Evolutionary conservation across 2,888 invertebrate species (phyloP).

Genomic region (Idaea straminata): DNA sequence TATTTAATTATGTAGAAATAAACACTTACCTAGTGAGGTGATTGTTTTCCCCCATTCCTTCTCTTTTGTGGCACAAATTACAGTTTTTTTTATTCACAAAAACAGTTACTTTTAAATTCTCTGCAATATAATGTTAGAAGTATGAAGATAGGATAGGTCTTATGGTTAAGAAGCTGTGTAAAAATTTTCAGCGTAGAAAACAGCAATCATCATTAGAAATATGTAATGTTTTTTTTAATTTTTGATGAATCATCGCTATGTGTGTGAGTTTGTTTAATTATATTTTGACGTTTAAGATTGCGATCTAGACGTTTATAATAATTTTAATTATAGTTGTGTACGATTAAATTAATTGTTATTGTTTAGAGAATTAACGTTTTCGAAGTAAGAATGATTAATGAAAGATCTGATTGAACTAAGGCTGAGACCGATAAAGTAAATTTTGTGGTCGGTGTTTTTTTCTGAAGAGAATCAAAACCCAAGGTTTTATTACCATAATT

Average conservation of each 20-base stretch:
- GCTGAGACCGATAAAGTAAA: background rate
- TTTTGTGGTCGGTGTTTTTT: background rate
- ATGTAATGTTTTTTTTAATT: conserved; percentile 3
- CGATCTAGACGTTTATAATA: conserved; percentile 19
- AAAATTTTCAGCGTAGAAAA: conserved; percentile 16
- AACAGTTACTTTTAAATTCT: no score
- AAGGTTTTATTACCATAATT: background rate
- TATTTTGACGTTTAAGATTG: conserved; percentile 23
- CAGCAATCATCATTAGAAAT: conserved; percentile 17
- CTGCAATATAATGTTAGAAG: no score
- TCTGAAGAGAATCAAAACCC: background rate
- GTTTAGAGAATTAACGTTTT: background rate
- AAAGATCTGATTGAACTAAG: background rate
- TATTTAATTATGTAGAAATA: no score
- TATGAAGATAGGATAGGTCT: no score
- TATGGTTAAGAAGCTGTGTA: conserved; percentile 2
- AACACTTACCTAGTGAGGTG: no score
- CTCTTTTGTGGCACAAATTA: no score
- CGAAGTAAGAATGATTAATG: background rate
- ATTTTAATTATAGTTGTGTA: conserved; percentile 13
- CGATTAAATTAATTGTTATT: conserved; percentile 14
- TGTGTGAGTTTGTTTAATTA: conserved; percentile 23
- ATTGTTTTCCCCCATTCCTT: no score
- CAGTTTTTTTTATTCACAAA: no score
- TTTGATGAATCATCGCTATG: conserved; percentile 18